These are phyloP conservation scores for Nysson spinosus DNA, from an alignment of 2,888 invertebrate species.

Conservation along the genomic window DNA sequence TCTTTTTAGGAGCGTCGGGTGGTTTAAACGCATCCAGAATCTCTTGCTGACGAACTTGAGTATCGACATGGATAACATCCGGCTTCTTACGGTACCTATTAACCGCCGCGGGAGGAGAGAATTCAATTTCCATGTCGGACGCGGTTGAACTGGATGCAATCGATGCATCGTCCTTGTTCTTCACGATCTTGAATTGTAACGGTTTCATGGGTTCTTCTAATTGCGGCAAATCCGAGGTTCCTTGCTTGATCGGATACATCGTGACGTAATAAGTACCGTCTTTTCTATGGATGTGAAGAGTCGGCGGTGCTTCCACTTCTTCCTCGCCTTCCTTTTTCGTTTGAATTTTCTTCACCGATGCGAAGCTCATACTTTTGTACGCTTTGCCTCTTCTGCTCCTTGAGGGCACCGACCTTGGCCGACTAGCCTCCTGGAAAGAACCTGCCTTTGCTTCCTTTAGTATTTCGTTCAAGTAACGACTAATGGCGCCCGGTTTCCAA, in stretches of 20 bases:
- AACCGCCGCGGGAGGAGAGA: slow-evolving; percentile 74
- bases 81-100: slow-evolving; percentile 69
- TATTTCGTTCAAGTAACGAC: slow-evolving; percentile 43
- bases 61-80: slow-evolving; percentile 71
- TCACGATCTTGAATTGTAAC: slow-evolving; percentile 73
- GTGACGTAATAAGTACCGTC: slow-evolving; percentile 75
- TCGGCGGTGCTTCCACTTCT: slow-evolving; percentile 69
- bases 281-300: slow-evolving; percentile 71
- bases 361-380: slow-evolving; percentile 23
- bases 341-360: slow-evolving; percentile 35
- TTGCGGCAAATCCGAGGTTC: slow-evolving; percentile 56
- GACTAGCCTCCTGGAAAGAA: neutral
- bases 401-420: slow-evolving; percentile 17
- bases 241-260: slow-evolving; percentile 74
- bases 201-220: slow-evolving; percentile 71
- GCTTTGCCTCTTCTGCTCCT: slow-evolving; percentile 1
- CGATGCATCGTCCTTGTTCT: slow-evolving; percentile 67
- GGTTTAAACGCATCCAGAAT: slow-evolving; percentile 66
- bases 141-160: slow-evolving; percentile 68
- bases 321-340: slow-evolving; percentile 34
- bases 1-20: slow-evolving; percentile 33
- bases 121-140: slow-evolving; percentile 76
- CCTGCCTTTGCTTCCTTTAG: slow-evolving; percentile 51
- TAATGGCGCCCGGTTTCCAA: slow-evolving; percentile 73
- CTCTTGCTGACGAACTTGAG: slow-evolving; percentile 73